phyloP scores from a whole-genome alignment of 2,888 invertebrate species.

The Dioctria linearis region DNA sequence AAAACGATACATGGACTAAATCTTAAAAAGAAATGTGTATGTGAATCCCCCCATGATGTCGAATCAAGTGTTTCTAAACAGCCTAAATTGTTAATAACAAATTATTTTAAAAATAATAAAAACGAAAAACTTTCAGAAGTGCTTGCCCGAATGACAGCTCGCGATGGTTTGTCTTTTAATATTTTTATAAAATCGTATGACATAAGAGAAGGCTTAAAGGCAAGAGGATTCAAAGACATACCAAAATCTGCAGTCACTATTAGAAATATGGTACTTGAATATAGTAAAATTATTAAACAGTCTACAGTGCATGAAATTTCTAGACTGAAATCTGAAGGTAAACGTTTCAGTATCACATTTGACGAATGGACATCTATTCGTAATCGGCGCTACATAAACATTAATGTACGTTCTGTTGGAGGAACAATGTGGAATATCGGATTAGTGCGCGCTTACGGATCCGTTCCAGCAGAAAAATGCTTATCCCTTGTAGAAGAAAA shows the following conservation, averaged over 20 bases:
- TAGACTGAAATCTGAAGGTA: background rate
- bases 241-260: constrained; percentile 36
- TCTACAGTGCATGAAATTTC: background rate
- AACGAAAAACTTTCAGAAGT: background rate
- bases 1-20: constrained; percentile 18
- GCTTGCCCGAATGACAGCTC: constrained; percentile 27
- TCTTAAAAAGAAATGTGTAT: constrained; percentile 1
- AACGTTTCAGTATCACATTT: constrained; percentile 36
- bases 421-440: constrained; percentile 39
- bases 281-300: constrained; percentile 8
- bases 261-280: constrained; percentile 12
- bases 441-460: constrained; percentile 10
- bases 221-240: constrained; percentile 27
- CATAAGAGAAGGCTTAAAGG: constrained; percentile 33
- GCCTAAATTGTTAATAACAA: background rate
- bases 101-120: constrained; percentile 12
- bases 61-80: background rate
- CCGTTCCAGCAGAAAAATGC: constrained; percentile 44
- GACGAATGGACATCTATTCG: constrained; percentile 43
- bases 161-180: constrained; percentile 38
- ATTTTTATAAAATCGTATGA: constrained; percentile 36
- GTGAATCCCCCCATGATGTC: background rate
- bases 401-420: constrained; percentile 27
- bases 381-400: constrained; percentile 37
- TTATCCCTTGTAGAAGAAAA: background rate